A percentile compares a stretch with the other conserved stretches of the same genome.
These are phyloP conservation scores for Eudemis profundana DNA, from an alignment of 2,888 invertebrate genomes.

Conservation along the genomic window DNA sequence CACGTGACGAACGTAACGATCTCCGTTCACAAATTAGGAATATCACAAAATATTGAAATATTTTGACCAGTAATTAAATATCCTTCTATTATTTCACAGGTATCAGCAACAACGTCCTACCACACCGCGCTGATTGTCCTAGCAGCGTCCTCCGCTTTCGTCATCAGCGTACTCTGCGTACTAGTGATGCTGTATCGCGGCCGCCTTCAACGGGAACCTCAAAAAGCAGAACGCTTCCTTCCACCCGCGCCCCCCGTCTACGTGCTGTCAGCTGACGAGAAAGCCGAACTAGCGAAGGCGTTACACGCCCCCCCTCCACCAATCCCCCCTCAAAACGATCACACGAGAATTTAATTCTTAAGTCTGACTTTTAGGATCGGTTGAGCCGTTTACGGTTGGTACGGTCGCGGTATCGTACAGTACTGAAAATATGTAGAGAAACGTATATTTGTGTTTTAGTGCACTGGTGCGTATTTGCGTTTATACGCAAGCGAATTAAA, in stretches of 20 bases:
- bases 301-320: slow-evolving; percentile 72
- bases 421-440: slow-evolving; percentile 21
- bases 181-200: slow-evolving; percentile 90
- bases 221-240: slow-evolving; percentile 86
- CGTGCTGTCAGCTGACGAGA: slow-evolving; percentile 88
- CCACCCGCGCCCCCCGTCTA: slow-evolving; percentile 88
- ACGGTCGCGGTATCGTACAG: slow-evolving; percentile 29
- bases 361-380: slow-evolving; percentile 30
- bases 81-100: slow-evolving; percentile 60
- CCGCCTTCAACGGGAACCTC: slow-evolving; percentile 79
- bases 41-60: neutral
- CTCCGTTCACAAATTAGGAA: no score
- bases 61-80: neutral
- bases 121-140: slow-evolving; percentile 91
- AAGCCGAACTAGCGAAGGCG: slow-evolving; percentile 81
- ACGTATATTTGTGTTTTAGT: neutral
- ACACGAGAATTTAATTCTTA: slow-evolving; percentile 64
- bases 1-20: no score
- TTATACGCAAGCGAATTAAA: neutral
- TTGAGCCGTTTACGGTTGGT: slow-evolving; percentile 9
- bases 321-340: slow-evolving; percentile 61
- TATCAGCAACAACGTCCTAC: slow-evolving; percentile 88
- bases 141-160: slow-evolving; percentile 91
- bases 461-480: neutral
- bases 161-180: slow-evolving; percentile 91